Base-by-base conservation (phyloP, 2,888 invertebrate genomes). In the Leptinotarsa haldemani region DNA sequence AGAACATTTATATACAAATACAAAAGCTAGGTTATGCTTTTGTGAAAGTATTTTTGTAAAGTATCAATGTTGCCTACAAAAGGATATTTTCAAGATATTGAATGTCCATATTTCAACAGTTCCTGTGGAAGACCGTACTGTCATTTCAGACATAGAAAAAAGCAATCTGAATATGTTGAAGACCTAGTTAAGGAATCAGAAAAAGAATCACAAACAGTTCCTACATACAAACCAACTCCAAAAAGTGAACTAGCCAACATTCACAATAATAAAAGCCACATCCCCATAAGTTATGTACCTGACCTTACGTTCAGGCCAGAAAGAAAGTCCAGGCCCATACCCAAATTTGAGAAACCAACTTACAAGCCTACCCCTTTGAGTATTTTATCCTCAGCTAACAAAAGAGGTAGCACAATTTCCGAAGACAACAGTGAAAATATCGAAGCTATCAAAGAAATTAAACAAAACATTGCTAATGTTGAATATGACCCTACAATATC, bases 61-160 rank as follows among this genome's bases (percentile, higher is more conserved):
- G 58, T 56, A 56, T 56, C 56, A 13, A 97, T 97, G 97, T 91
- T 97, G 84, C 95, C 97, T 56, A 94, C 96, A 74, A 94, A 95
- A 80, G 97, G 97, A 78, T 94, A 95, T 86, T 97, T 97, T 85
- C 94, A 94, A 88, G 92, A 92, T 82, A 92, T 96, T 78, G 91
- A 91, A 82, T 97, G 97, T 87, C 97, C 97, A 30, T 97, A 94
- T 88, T 95, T 92, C 86, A 92, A 94, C 83, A 94, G 93, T 76
- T 88, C 91, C 68, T 97, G 97, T 88, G 94, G 94, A 81, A 90
- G 97, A 83, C 96, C 97, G 25, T 96, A 97, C 88, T 97, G 97
- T 88, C 97, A 97, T 88, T 97, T 95, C 87, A 93, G 94, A 84
- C 97, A 97, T 88, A 90, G 92, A 80, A 93, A 92, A 84, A 93